Evolutionary conservation across 2,888 invertebrate genomes (phyloP), one percentile per base, ranked within the genome.

Genomic region (Incurvaria masculella): DNA sequence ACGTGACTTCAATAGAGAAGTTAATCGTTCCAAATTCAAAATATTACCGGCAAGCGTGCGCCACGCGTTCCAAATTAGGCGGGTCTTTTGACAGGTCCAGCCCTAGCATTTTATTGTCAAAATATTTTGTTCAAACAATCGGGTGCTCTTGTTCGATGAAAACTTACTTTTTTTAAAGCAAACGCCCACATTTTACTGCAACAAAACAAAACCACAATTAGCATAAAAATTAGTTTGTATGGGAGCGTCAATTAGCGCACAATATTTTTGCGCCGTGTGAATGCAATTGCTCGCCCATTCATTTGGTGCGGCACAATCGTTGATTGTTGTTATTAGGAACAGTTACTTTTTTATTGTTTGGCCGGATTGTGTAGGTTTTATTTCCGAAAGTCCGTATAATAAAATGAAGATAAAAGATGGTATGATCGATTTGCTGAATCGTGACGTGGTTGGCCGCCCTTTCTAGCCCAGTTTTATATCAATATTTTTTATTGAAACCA

Each of bases 131-230:
- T 63, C 74, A 78, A 78, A 76, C 76, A 75, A 75, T 76, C 65
- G 62, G 64, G 64, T 56, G 61, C 55, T 53, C 51, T n/a, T n/a
- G n/a, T n/a, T n/a, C n/a, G n/a, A n/a, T n/a, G 23, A 33, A 33
- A 33, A 54, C 46, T 56, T 55, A 52, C 55, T 56, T 56, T 56
- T 51, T 49, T 14, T 33, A 6, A 14, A 33, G 14, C 8, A 14
- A 50, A 64, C 70, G 60, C 74, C 72, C 64, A 67, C 59, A 62
- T 66, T 62, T n/a, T 56, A 52, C 53, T 55, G 55, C 59, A 72
- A 75, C 73, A 73, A 76, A 74, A 72, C 69, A 69, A 71, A 76
- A 78, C 78, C 78, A 76, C 78, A 78, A 78, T 78, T 78, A 76
- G 76, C 76, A 70, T 76, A 76, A 73, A 68, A 62, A 68, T 63